Percentiles rank a stretch among this genome's conserved stretches.
phyloP scores from a whole-genome alignment of 2,797 vertebrate genomes.

The Cynopterus sphinx region DNA sequence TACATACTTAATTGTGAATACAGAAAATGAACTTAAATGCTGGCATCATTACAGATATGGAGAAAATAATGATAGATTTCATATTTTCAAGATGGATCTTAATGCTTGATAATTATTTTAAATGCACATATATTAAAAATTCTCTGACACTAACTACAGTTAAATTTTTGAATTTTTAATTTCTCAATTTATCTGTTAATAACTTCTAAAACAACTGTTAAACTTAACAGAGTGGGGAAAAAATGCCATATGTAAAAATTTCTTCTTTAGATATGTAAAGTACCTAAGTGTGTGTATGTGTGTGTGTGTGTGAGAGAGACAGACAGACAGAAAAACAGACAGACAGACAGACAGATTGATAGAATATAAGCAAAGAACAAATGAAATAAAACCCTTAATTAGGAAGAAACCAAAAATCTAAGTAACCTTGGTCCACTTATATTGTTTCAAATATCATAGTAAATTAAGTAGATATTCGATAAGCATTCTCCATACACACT shows the following conservation, averaged over 20 bases:
- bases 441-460: neutral
- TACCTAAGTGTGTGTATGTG: neutral
- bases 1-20: constrained; percentile 29
- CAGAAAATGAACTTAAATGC: constrained; percentile 38
- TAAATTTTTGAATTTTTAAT: constrained; percentile 76
- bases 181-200: constrained; percentile 69
- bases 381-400: neutral
- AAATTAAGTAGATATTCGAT: constrained; percentile 26
- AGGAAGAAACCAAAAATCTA: constrained; percentile 26
- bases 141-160: constrained; percentile 60
- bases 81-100: constrained; percentile 63
- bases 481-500: neutral
- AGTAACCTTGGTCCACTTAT: neutral
- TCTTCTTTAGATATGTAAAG: constrained; percentile 61
- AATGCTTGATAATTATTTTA: constrained; percentile 71
- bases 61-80: constrained; percentile 52
- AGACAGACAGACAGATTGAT: too few species aligned
- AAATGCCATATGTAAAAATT: constrained; percentile 72
- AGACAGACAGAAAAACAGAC: neutral
- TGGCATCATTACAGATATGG: constrained; percentile 39
- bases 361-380: too few species aligned
- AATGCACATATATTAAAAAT: constrained; percentile 71
- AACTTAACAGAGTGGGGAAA: constrained; percentile 42
- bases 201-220: constrained; percentile 74
- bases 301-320: neutral